phyloP scores from a whole-genome alignment of 1,140 invertebrate genomes.

The Drosophila erecta region DNA sequence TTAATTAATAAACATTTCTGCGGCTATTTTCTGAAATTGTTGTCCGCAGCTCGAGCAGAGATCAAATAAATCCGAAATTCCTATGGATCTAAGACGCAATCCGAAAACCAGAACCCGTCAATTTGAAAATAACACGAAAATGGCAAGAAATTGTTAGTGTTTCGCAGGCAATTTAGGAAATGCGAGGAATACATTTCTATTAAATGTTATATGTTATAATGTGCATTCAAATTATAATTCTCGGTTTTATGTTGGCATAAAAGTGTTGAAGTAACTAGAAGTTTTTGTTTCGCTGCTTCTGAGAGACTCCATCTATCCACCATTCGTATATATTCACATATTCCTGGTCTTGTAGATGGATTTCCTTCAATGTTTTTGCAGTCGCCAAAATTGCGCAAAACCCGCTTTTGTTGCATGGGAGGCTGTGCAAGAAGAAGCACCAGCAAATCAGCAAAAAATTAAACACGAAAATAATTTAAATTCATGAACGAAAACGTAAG shows the following conservation, averaged over 20 bases:
- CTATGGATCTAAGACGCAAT: conserved; percentile 7
- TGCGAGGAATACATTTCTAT: background rate
- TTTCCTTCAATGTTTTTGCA: conserved; percentile 12
- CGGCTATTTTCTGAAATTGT: conserved; percentile 43
- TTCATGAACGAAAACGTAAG: conserved; percentile 74
- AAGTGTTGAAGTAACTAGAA: too few species aligned
- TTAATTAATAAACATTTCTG: conserved; percentile 52
- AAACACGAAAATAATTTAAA: conserved; percentile 74
- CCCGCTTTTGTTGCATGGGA: conserved; percentile 35
- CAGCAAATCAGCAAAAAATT: conserved; percentile 51
- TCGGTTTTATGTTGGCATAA: too few species aligned
- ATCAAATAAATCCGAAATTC: conserved; percentile 18
- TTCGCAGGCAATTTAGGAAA: background rate
- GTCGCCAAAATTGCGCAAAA: conserved; percentile 59
- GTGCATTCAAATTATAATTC: too few species aligned
- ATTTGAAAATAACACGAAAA: conserved; percentile 7
- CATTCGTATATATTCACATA: background rate
- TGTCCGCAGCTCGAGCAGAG: conserved; percentile 5
- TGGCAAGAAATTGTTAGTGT: background rate
- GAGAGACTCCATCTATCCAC: background rate
- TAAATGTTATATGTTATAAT: too few species aligned
- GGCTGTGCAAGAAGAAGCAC: conserved; percentile 35
- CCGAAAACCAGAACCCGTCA: conserved; percentile 14
- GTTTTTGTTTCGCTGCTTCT: background rate
- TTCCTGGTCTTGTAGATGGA: background rate